Evolutionary conservation across 2,888 invertebrate species (phyloP).

Genomic region (Tipula unca): DNA sequence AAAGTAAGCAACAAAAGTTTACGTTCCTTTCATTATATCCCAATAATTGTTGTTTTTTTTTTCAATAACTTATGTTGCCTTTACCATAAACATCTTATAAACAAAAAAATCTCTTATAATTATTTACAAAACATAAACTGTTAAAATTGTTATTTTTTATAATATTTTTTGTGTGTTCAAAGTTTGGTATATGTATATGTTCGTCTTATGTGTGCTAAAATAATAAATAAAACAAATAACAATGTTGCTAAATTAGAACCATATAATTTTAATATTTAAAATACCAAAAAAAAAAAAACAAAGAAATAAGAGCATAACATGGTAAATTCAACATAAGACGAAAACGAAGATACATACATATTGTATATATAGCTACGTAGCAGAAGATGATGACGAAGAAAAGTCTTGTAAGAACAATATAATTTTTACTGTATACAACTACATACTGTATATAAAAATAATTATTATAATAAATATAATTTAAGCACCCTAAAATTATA

Average conservation of each 20-base stretch:
- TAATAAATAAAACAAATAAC: slow-evolving; percentile 8
- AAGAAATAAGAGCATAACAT: not conserved
- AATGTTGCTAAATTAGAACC: slow-evolving; percentile 8
- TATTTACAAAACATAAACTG: not conserved
- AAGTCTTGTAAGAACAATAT: not conserved
- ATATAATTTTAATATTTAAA: not conserved
- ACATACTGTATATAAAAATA: not conserved
- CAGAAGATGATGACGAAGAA: not conserved
- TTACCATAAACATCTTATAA: not conserved
- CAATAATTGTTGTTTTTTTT: not conserved
- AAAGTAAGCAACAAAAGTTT: not conserved
- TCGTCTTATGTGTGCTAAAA: not conserved
- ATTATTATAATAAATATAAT: not conserved
- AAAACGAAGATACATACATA: not conserved
- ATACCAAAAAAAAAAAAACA: not conserved
- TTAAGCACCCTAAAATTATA: slow-evolving; percentile 14
- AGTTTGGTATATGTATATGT: not conserved
- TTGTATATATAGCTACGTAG: not conserved
- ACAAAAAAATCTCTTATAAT: not conserved
- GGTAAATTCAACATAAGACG: not conserved
- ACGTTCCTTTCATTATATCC: not conserved
- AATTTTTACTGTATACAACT: not conserved
- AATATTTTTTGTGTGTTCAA: not conserved
- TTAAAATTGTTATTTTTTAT: not conserved
- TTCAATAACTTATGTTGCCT: not conserved